Percentiles rank a stretch among this genome's conserved stretches.
phyloP scores from a whole-genome alignment of 92 coral and sea anemone genomes.

The Desmophyllum pertusum region DNA sequence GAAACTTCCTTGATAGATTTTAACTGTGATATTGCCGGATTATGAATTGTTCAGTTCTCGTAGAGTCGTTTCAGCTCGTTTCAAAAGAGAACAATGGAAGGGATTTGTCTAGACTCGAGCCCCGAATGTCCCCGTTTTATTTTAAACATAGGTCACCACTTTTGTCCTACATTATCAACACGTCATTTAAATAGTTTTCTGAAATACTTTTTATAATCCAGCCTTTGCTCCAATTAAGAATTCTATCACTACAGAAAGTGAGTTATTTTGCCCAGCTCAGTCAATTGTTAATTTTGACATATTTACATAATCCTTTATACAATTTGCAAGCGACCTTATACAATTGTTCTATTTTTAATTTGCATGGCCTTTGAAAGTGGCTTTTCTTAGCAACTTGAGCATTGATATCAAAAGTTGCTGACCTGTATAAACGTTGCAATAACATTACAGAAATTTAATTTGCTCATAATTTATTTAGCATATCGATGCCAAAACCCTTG shows the following conservation, averaged over 20 bases:
- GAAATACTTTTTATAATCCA: too few relatives aligned
- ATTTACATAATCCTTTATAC: background rate
- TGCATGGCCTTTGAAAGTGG: background rate
- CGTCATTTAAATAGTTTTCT: background rate
- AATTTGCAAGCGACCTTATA: background rate
- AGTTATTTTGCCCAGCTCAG: background rate
- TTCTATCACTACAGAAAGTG: background rate
- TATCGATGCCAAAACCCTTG: too few relatives aligned
- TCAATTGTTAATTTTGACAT: background rate
- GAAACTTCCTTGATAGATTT: background rate
- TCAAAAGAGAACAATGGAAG: background rate
- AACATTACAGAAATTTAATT: too few relatives aligned
- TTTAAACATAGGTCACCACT: background rate
- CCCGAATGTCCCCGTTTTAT: background rate
- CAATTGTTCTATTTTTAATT: background rate
- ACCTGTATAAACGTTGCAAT: background rate
- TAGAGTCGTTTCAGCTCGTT: too few relatives aligned
- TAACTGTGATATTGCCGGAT: background rate
- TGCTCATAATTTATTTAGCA: too few relatives aligned
- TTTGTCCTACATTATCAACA: background rate
- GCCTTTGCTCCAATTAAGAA: too few relatives aligned
- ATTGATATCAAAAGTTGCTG: background rate
- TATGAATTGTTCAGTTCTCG: too few relatives aligned
- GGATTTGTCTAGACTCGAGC: slow-evolving; percentile 8
- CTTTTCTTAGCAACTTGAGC: too few relatives aligned